A percentile compares a stretch with the other conserved stretches of the same genome.
These are phyloP conservation scores for Choreutis nemorana DNA, from an alignment of 2,888 invertebrate genomes.

Conservation along the genomic window DNA sequence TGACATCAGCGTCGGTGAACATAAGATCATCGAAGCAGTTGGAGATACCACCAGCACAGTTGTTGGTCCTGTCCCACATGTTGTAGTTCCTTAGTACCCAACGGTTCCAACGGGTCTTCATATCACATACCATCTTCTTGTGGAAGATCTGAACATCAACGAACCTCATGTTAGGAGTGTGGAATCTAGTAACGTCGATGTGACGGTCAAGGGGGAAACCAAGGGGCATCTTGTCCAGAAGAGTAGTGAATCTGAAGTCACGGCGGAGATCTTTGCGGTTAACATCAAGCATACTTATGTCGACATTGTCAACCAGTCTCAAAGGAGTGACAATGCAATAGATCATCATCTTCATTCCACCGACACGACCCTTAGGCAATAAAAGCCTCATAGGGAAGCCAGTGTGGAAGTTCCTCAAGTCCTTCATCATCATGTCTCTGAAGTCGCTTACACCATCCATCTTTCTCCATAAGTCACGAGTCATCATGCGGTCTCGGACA, in stretches of 20 bases:
- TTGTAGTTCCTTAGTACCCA: slow-evolving; percentile 43
- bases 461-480: slow-evolving; percentile 69
- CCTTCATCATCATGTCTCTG: slow-evolving; percentile 33
- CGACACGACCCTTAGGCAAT: slow-evolving; percentile 73
- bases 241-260: slow-evolving; percentile 41
- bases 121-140: slow-evolving; percentile 53
- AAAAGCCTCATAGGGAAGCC: slow-evolving; percentile 76
- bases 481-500: slow-evolving; percentile 71
- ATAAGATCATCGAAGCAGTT: slow-evolving; percentile 30
- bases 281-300: slow-evolving; percentile 38
- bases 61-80: slow-evolving; percentile 28
- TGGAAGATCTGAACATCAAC: slow-evolving; percentile 73
- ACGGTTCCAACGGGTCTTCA: slow-evolving; percentile 47
- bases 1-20: slow-evolving; percentile 33
- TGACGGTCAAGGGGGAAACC: slow-evolving; percentile 80
- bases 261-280: slow-evolving; percentile 46
- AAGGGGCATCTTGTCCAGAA: slow-evolving; percentile 70
- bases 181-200: slow-evolving; percentile 66
- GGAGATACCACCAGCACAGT: slow-evolving; percentile 23
- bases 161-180: slow-evolving; percentile 73
- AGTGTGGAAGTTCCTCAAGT: slow-evolving; percentile 59
- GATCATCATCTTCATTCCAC: slow-evolving; percentile 72
- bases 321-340: slow-evolving; percentile 70
- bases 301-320: slow-evolving; percentile 44
- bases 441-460: slow-evolving; percentile 62